These are phyloP conservation scores for Cynopterus sphinx DNA, from an alignment of 2,797 vertebrate species.

Conservation along the genomic window DNA sequence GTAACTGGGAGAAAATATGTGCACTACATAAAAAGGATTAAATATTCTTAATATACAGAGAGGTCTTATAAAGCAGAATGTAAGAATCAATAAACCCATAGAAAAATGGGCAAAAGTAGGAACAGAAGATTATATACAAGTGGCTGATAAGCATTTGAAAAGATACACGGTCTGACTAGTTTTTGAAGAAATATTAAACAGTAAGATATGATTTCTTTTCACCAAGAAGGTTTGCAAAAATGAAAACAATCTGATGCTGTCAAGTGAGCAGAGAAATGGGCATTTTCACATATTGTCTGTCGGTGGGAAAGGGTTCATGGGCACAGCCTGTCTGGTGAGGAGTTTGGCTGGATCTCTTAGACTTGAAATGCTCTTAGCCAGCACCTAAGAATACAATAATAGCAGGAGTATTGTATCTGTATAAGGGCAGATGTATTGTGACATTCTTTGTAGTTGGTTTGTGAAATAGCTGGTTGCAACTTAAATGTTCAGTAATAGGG, in stretches of 20 bases:
- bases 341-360: not conserved
- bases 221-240: not conserved
- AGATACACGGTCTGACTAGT: not conserved
- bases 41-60: slow-evolving; percentile 1
- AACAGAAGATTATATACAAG: not conserved
- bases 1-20: not conserved
- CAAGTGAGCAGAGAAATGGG: not conserved
- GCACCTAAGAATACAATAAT: not conserved
- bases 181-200: slow-evolving; percentile 37
- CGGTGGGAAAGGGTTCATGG: not conserved
- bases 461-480: not conserved
- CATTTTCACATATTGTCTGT: not conserved
- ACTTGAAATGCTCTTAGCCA: not conserved
- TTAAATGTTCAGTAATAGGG: not conserved
- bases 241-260: not conserved
- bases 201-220: not conserved
- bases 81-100: not conserved
- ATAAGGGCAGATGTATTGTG: not conserved
- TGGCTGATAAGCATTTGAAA: not conserved
- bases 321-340: not conserved
- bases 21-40: not conserved
- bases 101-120: slow-evolving; percentile 22
- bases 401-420: not conserved
- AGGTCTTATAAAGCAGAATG: slow-evolving; percentile 12
- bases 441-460: not conserved